Conservation (phyloP, 2,113 vertebrate genomes). For the Platysternon megacephalum region DNA sequence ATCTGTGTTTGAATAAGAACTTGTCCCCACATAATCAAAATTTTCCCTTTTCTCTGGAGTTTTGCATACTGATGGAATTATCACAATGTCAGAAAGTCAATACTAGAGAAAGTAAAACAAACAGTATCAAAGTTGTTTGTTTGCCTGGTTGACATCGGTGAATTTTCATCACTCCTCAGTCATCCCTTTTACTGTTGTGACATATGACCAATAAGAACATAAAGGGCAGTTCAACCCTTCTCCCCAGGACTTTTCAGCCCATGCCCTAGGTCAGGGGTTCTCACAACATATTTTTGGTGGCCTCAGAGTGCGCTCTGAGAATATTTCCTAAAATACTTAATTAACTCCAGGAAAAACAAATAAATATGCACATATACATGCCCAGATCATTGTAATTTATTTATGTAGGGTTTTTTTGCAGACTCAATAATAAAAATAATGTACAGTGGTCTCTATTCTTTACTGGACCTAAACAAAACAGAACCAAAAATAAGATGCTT, state of each 20-base stretch:
- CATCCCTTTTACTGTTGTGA: neutral
- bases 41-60: neutral
- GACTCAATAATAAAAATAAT: too few relatives aligned
- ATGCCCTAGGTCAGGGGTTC: too few relatives aligned
- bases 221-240: neutral
- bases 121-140: neutral
- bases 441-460: too few relatives aligned
- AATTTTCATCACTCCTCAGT: neutral
- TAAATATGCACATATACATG: too few relatives aligned
- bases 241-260: neutral
- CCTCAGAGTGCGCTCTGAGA: too few relatives aligned
- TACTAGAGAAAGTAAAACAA: neutral
- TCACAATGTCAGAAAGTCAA: neutral
- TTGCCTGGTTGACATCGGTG: neutral
- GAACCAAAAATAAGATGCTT: too few relatives aligned
- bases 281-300: too few relatives aligned
- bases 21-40: neutral
- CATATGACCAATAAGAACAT: neutral
- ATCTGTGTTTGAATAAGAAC: neutral
- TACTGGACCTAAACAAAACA: too few relatives aligned
- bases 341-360: too few relatives aligned
- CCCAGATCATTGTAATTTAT: too few relatives aligned
- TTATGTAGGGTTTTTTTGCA: too few relatives aligned
- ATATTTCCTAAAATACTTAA: too few relatives aligned
- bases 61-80: neutral